Percentiles rank a stretch among this genome's conserved stretches.
Evolutionary conservation across 2,888 invertebrate species (phyloP).

Genomic region (Malthinus seriepunctatus): DNA sequence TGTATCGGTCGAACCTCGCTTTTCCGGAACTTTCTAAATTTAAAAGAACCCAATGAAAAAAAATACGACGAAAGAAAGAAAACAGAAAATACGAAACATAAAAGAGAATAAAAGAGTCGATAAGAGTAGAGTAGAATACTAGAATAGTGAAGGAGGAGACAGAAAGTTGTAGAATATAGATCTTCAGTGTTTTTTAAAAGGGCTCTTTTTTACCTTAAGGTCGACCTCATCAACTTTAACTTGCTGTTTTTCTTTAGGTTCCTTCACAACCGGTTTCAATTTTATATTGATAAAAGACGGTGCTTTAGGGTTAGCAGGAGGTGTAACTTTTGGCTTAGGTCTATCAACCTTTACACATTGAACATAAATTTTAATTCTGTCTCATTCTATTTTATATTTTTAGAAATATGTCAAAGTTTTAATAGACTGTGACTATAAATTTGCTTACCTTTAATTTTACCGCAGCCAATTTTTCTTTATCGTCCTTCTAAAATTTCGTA

Average conservation of each 20-base stretch:
- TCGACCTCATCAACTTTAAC: slow-evolving; percentile 46
- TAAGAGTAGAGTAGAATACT: slow-evolving; percentile 1
- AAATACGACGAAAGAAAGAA: background rate
- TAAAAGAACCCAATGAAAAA: slow-evolving; percentile 4
- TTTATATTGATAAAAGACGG: slow-evolving; percentile 64
- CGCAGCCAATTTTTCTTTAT: slow-evolving; percentile 34
- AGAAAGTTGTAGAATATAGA: background rate
- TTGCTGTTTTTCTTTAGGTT: slow-evolving; percentile 50
- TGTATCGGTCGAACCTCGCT: slow-evolving; percentile 22
- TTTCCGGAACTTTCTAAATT: slow-evolving; percentile 42
- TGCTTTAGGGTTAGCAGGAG: slow-evolving; percentile 56
- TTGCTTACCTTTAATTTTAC: slow-evolving; percentile 39
- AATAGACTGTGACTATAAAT: background rate
- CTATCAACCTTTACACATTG: slow-evolving; percentile 42
- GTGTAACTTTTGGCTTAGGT: slow-evolving; percentile 53
- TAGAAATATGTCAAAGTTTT: too few species aligned
- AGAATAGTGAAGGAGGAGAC: background rate
- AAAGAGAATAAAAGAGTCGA: background rate
- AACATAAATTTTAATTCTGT: slow-evolving; percentile 18
- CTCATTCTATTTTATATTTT: slow-evolving; percentile 10
- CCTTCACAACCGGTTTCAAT: slow-evolving; percentile 62
- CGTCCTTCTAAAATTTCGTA: slow-evolving; percentile 26
- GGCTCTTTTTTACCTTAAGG: slow-evolving; percentile 49
- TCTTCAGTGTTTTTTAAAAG: slow-evolving; percentile 1
- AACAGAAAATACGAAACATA: background rate